Evolutionary conservation across 1,140 invertebrate genomes (phyloP).

Genomic region (Melanaphis sacchari): DNA sequence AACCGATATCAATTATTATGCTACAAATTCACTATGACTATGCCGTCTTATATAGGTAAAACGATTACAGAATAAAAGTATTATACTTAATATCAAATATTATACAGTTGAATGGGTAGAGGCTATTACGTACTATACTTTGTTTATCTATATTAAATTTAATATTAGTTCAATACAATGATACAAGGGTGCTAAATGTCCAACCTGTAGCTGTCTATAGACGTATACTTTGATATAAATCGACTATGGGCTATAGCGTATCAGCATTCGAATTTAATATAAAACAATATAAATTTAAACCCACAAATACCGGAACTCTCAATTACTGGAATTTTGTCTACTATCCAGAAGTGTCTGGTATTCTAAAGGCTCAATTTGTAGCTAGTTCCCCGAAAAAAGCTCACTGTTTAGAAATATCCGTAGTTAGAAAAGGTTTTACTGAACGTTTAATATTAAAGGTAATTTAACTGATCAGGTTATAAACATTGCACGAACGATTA

Average conservation of each 20-base stretch:
- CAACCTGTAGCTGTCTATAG: neutral
- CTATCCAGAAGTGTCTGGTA: neutral
- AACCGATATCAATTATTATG: neutral
- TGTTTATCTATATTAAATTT: neutral
- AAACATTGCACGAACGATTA: too few species aligned
- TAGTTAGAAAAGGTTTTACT: too few species aligned
- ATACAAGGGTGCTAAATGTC: neutral
- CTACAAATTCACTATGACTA: too few species aligned
- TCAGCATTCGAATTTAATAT: neutral
- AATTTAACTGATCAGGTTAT: too few species aligned
- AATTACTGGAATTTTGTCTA: neutral
- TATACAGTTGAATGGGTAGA: too few species aligned
- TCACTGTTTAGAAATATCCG: too few species aligned
- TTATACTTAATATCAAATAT: too few species aligned
- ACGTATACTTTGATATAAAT: neutral
- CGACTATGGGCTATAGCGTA: neutral
- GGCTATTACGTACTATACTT: neutral
- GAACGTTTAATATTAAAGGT: too few species aligned
- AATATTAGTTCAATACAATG: neutral
- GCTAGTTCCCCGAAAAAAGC: neutral
- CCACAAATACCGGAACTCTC: neutral
- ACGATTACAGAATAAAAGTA: too few species aligned
- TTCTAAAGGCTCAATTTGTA: neutral
- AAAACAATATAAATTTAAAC: neutral
- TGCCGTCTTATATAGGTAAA: too few species aligned